These are phyloP conservation scores for Bambusicola thoracicus DNA, from an alignment of 2,113 vertebrate genomes.

Conservation along the genomic window DNA sequence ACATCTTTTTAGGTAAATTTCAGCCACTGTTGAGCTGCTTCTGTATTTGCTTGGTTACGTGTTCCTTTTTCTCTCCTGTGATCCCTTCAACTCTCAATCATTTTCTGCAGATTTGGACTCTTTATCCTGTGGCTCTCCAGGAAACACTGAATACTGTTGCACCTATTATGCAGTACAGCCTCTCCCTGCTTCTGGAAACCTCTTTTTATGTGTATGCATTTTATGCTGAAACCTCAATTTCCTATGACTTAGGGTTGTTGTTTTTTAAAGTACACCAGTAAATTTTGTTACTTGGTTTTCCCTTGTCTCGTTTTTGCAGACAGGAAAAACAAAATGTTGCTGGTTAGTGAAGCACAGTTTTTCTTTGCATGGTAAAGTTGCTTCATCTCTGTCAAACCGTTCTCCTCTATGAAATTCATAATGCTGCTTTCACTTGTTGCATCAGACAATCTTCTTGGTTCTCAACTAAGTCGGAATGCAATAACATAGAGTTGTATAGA, in stretches of 20 bases:
- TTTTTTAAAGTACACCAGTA: neutral
- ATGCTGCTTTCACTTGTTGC: neutral
- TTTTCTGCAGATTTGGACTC: neutral
- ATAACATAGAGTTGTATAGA: neutral
- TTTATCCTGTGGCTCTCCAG: neutral
- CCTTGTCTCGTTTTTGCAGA: neutral
- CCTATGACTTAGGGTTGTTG: neutral
- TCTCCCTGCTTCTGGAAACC: neutral
- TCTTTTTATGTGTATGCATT: neutral
- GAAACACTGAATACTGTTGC: neutral
- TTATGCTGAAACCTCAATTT: neutral
- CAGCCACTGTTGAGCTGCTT: neutral
- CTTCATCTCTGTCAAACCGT: neutral
- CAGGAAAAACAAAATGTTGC: neutral
- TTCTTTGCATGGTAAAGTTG: neutral
- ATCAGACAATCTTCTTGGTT: neutral
- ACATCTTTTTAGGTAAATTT: neutral
- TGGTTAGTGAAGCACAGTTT: neutral
- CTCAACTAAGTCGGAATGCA: neutral
- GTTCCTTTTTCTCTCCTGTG: neutral
- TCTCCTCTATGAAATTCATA: neutral
- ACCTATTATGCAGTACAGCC: neutral
- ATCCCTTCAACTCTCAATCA: neutral
- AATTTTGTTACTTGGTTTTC: neutral
- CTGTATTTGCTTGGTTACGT: conserved; percentile 3